Evolutionary conservation across 2,888 invertebrate genomes (phyloP), one percentile per base, ranked within the genome.

Genomic region (Steromphala cineraria): DNA sequence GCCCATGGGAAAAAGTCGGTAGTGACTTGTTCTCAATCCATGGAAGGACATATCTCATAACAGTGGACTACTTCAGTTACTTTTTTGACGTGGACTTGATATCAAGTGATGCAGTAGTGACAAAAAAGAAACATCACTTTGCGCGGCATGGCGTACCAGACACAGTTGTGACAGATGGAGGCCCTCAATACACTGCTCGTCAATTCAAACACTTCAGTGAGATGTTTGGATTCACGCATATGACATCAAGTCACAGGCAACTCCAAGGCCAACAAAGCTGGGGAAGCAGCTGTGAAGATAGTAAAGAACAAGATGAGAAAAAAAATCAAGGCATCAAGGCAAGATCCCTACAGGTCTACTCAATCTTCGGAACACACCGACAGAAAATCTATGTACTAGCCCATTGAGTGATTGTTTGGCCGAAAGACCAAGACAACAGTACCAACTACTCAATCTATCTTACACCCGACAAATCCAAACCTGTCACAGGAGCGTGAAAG

Each of bases 21-120:
- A 81, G 82, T 19, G 87, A 89, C 62, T 52, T 89, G 5, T 87
- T 87, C 75, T 86, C 52, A 87, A n/a, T n/a, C n/a, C n/a, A n/a
- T n/a, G n/a, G n/a, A n/a, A n/a, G n/a, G n/a, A n/a, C n/a, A n/a
- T n/a, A 86, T 78, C 67, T 87, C 2, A 52, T 87, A 17, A 82
- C 81, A 46, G 82, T 86, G 5, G 86, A 86, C 79, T 86, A 81
- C 52, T 82, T 79, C 74, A 82, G 80, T 24, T 75, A 79, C 19
- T 88, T 84, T 75, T 82, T 80, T 24, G 84, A 85, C 74, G 56
- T 85, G n/a, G 86, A 87, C 40, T 75, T 79, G 28, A 84, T 82
- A 13, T 52, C 53, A 56, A 53, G 82, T 28, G 62, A 53, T n/a
- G 78, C 84, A 21, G 82, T 87, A 13, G 81, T 86, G 15, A 4